Evolutionary conservation across 1,140 invertebrate genomes (phyloP), one percentile per base, ranked within the genome.

Genomic region (Pseudomyrmex concolor): DNA sequence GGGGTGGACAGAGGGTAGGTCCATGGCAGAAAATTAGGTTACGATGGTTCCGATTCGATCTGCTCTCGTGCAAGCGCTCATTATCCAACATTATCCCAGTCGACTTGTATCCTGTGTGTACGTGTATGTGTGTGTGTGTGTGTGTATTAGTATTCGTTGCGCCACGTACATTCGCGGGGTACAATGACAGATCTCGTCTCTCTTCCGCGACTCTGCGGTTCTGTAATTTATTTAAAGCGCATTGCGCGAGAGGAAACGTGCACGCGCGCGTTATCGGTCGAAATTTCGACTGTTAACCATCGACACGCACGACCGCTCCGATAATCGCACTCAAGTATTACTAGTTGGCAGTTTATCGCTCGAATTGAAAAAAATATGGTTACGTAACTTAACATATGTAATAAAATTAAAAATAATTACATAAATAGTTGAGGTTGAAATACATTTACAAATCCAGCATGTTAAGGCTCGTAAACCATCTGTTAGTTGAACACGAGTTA

Each of bases 21-120:
- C 48, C 80, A 60, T 76, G 80, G 71, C 59, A 19, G 70, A 82
- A 82, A 82, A 82, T 82, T 82, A 51, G 80, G 80, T 82, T 82
- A 76, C 43, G 25, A 59, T 59, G 60, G 80, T 82, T 74, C 62
- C 48, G 71, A 74, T 64, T 43, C 60, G 70, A 80, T 80, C 54
- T 76, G 43, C 25, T 82, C 48, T 60, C 59, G 59, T 48, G 71
- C 60, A 70, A 74, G 60, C 50, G 34, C 80, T 82, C 70, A 82
- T 82, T 82, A 82, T 82, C 80, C 80, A 51, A 76, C 59, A 74
- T 73, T 80, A 80, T 71, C 66, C 76, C 43, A n/a, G 22, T 22
- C 66, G 76, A 71, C n/a, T 66, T 59, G 66, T 48, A 57, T 15
- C 12, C 10, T 54, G 13, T 12, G 19, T 5, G n/a, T 22, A n/a